phyloP scores from a whole-genome alignment of 2,113 vertebrate species.

The Rhizomys pruinosus region DNA sequence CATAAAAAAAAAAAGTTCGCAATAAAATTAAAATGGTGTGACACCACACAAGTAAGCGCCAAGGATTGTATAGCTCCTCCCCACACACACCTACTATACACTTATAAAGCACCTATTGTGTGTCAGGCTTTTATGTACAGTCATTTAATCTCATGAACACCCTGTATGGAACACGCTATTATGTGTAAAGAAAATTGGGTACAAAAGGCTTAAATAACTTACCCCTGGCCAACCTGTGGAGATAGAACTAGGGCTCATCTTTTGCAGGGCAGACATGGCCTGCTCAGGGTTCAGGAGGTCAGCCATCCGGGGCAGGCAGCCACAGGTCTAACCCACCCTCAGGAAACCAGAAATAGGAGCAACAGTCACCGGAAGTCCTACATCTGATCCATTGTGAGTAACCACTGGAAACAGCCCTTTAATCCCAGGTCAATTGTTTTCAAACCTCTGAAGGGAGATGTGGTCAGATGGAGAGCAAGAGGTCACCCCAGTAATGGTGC shows the following conservation, averaged over 20 bases:
- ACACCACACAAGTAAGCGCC: neutral
- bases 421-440: neutral
- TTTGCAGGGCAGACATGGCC: neutral
- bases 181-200: neutral
- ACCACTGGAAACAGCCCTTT: neutral
- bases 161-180: neutral
- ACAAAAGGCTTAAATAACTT: neutral
- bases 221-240: neutral
- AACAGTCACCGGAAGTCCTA: neutral
- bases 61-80: neutral
- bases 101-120: neutral
- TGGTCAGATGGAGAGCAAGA: neutral
- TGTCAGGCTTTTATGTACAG: neutral
- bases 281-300: neutral
- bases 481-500: neutral
- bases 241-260: too few species aligned
- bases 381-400: neutral
- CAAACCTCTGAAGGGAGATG: neutral
- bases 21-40: neutral
- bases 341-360: neutral
- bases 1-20: too few species aligned
- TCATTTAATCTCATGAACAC: neutral
- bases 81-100: neutral
- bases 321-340: neutral
- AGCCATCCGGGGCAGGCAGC: neutral